Evolutionary conservation across 2,888 invertebrate species (phyloP), one percentile per base, ranked within the genome.

Genomic region (Myopa testacea): DNA sequence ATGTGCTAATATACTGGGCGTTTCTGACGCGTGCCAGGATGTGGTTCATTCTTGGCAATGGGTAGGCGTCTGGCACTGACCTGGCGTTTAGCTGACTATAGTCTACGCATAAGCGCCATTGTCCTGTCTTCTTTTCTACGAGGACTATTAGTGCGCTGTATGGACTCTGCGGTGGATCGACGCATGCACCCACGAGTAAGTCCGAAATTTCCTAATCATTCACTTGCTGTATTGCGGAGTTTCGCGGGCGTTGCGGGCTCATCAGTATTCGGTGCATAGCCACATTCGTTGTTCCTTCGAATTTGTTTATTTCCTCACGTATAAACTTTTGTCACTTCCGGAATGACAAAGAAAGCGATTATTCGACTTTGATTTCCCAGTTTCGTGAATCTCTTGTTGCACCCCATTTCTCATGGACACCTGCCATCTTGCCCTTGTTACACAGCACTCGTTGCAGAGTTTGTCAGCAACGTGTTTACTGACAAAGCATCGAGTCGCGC

Each of bases 141-240:
- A 70, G 34, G 4, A 70, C 70, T 12, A 70, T 52, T 10, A 50
- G 70, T 8, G 70, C 16, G 26, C 70, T 70, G 26, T 12, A 70
- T 14, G 45, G 19, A 16, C 52, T 70, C 4, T n/a, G 26, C 8
- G 70, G 50, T 5, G 52, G 50, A 10, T 70, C 70, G 4, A 70
- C 50, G 3, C 45, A 40, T 19, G 16, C 34, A 2, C 8, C 12
- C 3, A 4, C 50, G 3, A 70, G 14, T 16, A 70, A n/a, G 40
- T 70, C 70, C 12, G 40, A 10, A 19, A 70, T 52, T 12, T 70
- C 70, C 19, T 4, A 3, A 14, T 63, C 34, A 4, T n/a, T 63
- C 14, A 67, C 16, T 37, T 67, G 4, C 19, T 52, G 8, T 26
- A 55, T 14, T 26, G 26, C 4, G 3, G 10, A 37, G 4, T 26